A percentile compares a stretch with the other conserved stretches of the same genome.
Evolutionary conservation across 2,888 invertebrate genomes (phyloP).

Genomic region (Microchrysa polita): DNA sequence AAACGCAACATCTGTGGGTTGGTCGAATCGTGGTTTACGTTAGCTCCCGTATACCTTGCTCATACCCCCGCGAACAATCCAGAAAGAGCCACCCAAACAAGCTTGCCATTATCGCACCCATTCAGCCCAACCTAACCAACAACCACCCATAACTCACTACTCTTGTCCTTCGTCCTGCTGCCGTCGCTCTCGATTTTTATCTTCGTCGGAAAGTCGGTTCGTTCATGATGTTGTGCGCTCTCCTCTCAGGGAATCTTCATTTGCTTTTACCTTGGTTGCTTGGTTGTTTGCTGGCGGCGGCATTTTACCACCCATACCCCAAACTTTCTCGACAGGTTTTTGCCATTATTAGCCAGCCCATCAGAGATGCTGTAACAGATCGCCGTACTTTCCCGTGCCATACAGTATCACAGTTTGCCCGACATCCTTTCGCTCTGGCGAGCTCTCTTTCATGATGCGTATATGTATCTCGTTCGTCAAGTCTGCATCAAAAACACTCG

Average conservation of each 20-base stretch:
- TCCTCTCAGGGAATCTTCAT: slow-evolving; percentile 17
- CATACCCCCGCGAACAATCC: slow-evolving; percentile 9
- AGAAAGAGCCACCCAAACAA: background rate
- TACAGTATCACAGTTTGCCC: slow-evolving; percentile 14
- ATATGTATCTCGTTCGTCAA: slow-evolving; percentile 17
- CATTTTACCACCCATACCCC: background rate
- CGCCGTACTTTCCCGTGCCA: slow-evolving; percentile 48
- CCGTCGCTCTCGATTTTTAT: slow-evolving; percentile 4
- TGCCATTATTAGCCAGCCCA: slow-evolving; percentile 35
- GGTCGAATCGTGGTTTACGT: slow-evolving; percentile 44
- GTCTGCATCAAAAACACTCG: slow-evolving; percentile 43
- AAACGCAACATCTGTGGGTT: slow-evolving; percentile 51
- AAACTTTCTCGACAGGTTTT: slow-evolving; percentile 21
- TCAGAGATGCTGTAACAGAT: slow-evolving; percentile 45
- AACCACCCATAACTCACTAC: slow-evolving; percentile 30
- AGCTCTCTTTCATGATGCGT: background rate
- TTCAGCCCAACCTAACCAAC: background rate
- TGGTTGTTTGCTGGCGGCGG: background rate
- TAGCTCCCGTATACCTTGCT: too few species aligned
- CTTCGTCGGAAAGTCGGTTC: slow-evolving; percentile 3
- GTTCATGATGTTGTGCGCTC: slow-evolving; percentile 19
- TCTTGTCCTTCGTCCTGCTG: background rate
- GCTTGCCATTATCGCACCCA: slow-evolving; percentile 3
- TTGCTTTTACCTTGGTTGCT: background rate
- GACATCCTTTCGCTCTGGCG: background rate